Evolutionary conservation across 2,888 invertebrate species (phyloP).

Genomic region (Altica lythri): DNA sequence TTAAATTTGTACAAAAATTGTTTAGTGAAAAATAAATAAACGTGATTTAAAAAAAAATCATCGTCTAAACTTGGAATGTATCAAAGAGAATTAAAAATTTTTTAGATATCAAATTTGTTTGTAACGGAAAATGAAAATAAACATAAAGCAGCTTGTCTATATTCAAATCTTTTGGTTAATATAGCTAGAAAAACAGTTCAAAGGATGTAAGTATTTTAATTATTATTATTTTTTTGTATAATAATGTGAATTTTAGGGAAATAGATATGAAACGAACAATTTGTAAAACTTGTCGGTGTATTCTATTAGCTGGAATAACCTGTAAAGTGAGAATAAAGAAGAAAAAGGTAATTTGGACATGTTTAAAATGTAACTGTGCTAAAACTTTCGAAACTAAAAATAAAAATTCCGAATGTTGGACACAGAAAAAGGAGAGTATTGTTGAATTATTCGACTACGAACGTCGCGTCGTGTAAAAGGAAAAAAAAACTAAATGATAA

Average conservation of each 20-base stretch:
- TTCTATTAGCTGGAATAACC: conserved; percentile 60
- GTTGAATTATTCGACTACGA: conserved; percentile 57
- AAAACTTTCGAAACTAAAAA: conserved; percentile 55
- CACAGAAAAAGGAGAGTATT: conserved; percentile 55
- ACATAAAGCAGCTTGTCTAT: conserved; percentile 44
- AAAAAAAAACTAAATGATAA: too few relatives aligned
- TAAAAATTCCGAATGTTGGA: conserved; percentile 56
- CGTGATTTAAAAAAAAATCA: too few relatives aligned
- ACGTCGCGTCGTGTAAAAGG: too few relatives aligned
- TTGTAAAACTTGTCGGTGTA: conserved; percentile 61
- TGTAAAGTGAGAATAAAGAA: conserved; percentile 59
- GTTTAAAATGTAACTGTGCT: conserved; percentile 54
- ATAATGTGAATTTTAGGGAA: too few relatives aligned
- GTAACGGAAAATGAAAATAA: conserved; percentile 38
- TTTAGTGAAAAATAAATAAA: too few relatives aligned
- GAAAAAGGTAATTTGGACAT: conserved; percentile 58
- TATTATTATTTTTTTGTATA: conserved; percentile 11
- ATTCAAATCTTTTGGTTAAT: conserved; percentile 50
- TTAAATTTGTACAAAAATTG: too few relatives aligned
- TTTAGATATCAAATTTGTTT: conserved; percentile 43
- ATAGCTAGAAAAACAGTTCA: conserved; percentile 54
- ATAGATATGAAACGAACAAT: conserved; percentile 60
- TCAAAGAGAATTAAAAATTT: too few relatives aligned
- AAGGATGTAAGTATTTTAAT: conserved; percentile 50
- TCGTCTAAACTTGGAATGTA: too few relatives aligned